A percentile compares a stretch with the other conserved stretches of the same genome.
Conservation (phyloP, 2,888 invertebrate genomes). For the Oligia latruncula region DNA sequence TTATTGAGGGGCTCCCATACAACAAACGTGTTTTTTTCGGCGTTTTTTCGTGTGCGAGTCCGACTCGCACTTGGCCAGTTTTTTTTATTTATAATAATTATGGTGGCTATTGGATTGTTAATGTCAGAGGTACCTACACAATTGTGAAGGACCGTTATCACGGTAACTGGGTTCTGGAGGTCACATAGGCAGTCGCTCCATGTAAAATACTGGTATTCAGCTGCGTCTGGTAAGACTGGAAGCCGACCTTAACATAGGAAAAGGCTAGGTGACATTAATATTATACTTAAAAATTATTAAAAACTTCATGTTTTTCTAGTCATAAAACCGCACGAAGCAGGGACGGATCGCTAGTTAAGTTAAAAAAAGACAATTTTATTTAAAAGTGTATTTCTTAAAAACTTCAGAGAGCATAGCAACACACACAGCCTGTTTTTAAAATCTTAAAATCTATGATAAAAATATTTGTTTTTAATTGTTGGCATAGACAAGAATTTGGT, state of each 20-base stretch:
- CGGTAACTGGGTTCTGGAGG: no score
- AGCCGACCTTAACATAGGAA: background rate
- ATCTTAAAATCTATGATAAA: conserved; percentile 38
- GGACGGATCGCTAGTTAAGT: background rate
- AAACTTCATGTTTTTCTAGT: background rate
- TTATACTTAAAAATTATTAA: no score
- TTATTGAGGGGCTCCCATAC: no score
- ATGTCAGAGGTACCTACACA: no score
- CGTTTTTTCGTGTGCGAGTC: no score
- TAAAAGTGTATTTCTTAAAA: conserved; percentile 52
- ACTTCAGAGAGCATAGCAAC: conserved; percentile 50
- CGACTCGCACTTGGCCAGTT: no score
- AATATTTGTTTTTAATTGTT: background rate
- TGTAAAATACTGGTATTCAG: no score
- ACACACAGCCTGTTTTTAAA: conserved; percentile 39
- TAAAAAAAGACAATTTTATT: conserved; percentile 2
- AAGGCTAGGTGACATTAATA: background rate
- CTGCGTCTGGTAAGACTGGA: background rate
- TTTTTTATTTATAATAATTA: no score
- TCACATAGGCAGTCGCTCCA: no score
- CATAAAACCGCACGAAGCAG: background rate
- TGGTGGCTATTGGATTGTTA: no score
- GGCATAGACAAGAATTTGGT: conserved; percentile 20
- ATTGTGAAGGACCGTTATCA: no score
- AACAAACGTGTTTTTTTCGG: no score